Evolutionary conservation across 2,797 vertebrate species (phyloP), one percentile per base, ranked within the genome.

Genomic region (Dermochelys coriacea): DNA sequence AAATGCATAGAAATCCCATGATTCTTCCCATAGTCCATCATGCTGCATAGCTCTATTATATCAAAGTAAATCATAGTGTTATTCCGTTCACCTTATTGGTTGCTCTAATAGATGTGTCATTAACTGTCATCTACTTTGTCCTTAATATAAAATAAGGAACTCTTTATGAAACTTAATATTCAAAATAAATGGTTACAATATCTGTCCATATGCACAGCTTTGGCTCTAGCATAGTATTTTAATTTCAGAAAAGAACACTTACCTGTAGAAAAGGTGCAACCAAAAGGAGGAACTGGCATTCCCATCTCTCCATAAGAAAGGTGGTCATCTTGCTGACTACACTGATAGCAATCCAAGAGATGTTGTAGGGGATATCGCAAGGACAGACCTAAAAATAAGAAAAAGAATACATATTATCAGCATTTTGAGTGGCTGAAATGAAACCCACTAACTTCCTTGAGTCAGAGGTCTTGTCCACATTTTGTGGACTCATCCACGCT

Each of bases 241-340:
- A 3, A 47, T 45, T 71, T 25, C 3, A 4, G 81, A 50, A 10
- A 49, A 55, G 16, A 0, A 71, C 55, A 83, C 83, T 97, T 98
- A 99, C 99, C 99, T 84, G 99, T 97, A 89, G 98, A 99, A 97
- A 99, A 99, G 8, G 98, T 91, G 91, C 99, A 98, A 79, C 99
- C 99, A 88, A 99, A 99, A 1, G 99, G 99, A 47, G 99, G 99
- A 47, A 99, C 99, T 0, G 99, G 96, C 85, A 97, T 94, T 1
- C 98, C 99, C 6, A 97, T 93, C 94, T 98, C 98, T 84, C 99
- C 99, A 1, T 98, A 99, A 1, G 99, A 99, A 74, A 98, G 95
- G 92, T 99, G 98, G 6, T 99, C 99, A 94, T 99, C 99, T 1
- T 97, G 98, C 41, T 71, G 97, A 87, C 86, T 86, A 93, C 99